Conservation (phyloP, 2,888 invertebrate species). For the Synanthedon myopaeformis region DNA sequence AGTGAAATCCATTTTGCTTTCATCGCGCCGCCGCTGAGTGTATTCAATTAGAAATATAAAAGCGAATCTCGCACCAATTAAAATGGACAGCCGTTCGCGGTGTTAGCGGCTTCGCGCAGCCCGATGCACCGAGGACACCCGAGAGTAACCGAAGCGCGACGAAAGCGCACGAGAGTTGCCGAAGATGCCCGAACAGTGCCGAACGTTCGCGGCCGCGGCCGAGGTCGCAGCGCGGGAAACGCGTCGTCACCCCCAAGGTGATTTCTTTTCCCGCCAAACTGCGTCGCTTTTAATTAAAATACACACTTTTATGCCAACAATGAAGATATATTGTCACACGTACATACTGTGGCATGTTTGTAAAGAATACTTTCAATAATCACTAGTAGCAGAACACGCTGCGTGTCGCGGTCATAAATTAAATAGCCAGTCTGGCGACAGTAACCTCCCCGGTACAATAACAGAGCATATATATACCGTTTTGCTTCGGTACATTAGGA, state of each 20-base stretch:
- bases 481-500: no score
- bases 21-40: constrained; percentile 9
- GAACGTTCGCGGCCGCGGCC: constrained; percentile 57
- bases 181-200: constrained; percentile 16
- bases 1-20: constrained; percentile 13
- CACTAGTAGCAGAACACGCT: neutral
- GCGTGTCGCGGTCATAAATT: no score
- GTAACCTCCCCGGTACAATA: no score
- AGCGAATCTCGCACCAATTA: constrained; percentile 35
- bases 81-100: constrained; percentile 19
- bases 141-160: constrained; percentile 15
- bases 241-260: constrained; percentile 52
- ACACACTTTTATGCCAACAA: constrained; percentile 14
- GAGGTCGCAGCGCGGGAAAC: constrained; percentile 60
- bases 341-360: neutral
- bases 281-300: constrained; percentile 31
- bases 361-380: neutral
- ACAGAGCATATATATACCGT: no score
- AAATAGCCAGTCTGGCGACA: no score
- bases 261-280: constrained; percentile 58
- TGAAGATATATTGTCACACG: neutral
- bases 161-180: constrained; percentile 14
- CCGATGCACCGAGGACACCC: constrained; percentile 23
- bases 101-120: no score
- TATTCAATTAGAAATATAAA: constrained; percentile 13